These are phyloP conservation scores for Aspidiotus rigidus DNA, from an alignment of 2,888 invertebrate genomes.

Conservation along the genomic window DNA sequence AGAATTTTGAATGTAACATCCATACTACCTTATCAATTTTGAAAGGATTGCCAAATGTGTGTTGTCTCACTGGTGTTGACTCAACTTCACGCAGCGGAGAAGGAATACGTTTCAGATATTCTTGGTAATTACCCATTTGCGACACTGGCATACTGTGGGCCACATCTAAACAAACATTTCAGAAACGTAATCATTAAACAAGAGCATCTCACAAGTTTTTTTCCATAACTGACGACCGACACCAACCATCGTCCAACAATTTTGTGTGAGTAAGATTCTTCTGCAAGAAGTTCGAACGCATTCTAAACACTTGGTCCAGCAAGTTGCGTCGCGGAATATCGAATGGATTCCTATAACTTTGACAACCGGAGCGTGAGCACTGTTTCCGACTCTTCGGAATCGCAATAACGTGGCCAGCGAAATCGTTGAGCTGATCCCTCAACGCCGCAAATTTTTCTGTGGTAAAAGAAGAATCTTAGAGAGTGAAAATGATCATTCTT, in stretches of 20 bases:
- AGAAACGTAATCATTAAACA: background rate
- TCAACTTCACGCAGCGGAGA: constrained; percentile 90
- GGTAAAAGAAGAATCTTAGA: constrained; percentile 17
- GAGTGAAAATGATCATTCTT: background rate
- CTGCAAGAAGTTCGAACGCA: constrained; percentile 88
- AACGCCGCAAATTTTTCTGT: constrained; percentile 68
- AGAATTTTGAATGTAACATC: background rate
- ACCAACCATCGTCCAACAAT: constrained; percentile 61
- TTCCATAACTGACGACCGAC: background rate
- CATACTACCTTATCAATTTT: constrained; percentile 82
- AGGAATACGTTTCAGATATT: constrained; percentile 89
- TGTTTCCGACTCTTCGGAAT: constrained; percentile 48
- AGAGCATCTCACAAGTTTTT: constrained; percentile 6
- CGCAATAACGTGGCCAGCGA: constrained; percentile 71
- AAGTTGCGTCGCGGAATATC: constrained; percentile 84
- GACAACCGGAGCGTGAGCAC: constrained; percentile 47
- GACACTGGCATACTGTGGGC: constrained; percentile 91
- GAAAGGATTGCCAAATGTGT: constrained; percentile 99
- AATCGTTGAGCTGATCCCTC: constrained; percentile 76
- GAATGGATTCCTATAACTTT: constrained; percentile 85
- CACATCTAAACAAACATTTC: constrained; percentile 53
- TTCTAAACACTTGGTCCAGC: constrained; percentile 83
- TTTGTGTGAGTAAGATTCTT: constrained; percentile 64
- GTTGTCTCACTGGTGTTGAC: constrained; percentile 85
- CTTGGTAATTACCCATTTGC: constrained; percentile 99